phyloP scores from a whole-genome alignment of 2,113 vertebrate genomes.

The Campylomormyrus numenius region DNA sequence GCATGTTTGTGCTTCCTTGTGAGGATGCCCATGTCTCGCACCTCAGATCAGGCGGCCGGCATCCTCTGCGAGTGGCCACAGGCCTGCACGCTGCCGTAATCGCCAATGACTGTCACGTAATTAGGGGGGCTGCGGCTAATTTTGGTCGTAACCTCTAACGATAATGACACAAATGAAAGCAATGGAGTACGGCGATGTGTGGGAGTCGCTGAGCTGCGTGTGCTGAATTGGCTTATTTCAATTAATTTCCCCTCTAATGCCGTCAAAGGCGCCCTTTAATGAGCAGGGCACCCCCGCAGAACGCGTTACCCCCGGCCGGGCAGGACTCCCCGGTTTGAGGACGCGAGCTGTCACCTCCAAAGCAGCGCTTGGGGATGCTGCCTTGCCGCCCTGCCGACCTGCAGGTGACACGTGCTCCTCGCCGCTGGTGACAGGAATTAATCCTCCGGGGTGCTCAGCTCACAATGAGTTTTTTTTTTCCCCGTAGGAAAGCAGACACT shows the following conservation, averaged over 20 bases:
- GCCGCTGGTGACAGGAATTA: conserved; percentile 25
- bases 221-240: conserved; percentile 53
- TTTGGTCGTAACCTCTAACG: conserved; percentile 44
- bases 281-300: conserved; percentile 46
- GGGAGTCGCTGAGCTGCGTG: conserved; percentile 32
- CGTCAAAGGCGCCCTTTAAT: conserved; percentile 50
- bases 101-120: conserved; percentile 41
- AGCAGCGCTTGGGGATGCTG: not conserved
- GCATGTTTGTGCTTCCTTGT: not conserved
- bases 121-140: conserved; percentile 43
- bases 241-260: conserved; percentile 52
- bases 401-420: not conserved
- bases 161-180: conserved; percentile 41
- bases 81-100: conserved; percentile 14
- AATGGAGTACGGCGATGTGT: conserved; percentile 41
- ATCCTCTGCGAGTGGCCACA: not conserved
- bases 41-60: not conserved
- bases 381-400: not conserved
- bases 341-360: not conserved
- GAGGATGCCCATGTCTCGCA: not conserved
- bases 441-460: conserved; percentile 18
- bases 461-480: conserved; percentile 15
- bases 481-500: not conserved
- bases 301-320: conserved; percentile 33
- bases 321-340: conserved; percentile 31